A percentile compares a stretch with the other conserved stretches of the same genome.
phyloP scores from a whole-genome alignment of 2,888 invertebrate species.

The Hirtodrosophila confusa region DNA sequence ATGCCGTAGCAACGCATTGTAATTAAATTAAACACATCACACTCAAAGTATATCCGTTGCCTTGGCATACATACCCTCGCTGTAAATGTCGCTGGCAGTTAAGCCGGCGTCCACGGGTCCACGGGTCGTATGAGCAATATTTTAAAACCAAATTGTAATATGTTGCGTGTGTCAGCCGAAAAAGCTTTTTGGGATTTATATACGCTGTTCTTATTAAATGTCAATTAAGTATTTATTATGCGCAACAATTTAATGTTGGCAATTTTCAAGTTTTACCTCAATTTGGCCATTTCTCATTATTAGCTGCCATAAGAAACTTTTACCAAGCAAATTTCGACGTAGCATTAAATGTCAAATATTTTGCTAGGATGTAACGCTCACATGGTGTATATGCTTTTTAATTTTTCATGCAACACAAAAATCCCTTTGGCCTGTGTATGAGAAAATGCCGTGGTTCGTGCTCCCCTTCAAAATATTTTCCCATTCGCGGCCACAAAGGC shows the following conservation, averaged over 20 bases:
- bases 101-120: constrained; percentile 34
- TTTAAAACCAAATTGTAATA: constrained; percentile 18
- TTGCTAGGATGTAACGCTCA: constrained; percentile 8
- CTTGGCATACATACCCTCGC: constrained; percentile 10
- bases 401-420: constrained; percentile 23
- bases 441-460: constrained; percentile 7
- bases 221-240: constrained; percentile 61
- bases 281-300: constrained; percentile 66
- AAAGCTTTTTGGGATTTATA: constrained; percentile 38
- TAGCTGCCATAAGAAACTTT: constrained; percentile 59
- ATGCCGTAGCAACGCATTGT: constrained; percentile 24
- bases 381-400: constrained; percentile 11
- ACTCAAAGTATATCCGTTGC: constrained; percentile 24
- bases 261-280: constrained; percentile 59
- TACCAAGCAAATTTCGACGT: constrained; percentile 33
- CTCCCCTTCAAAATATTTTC: constrained; percentile 25
- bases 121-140: constrained; percentile 53
- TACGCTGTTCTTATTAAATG: constrained; percentile 58
- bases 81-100: constrained; percentile 20
- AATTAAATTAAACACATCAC: constrained; percentile 61
- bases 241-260: constrained; percentile 59
- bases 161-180: constrained; percentile 25
- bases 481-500: constrained; percentile 37
- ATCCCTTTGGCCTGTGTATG: constrained; percentile 20
- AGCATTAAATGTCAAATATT: constrained; percentile 37